These are phyloP conservation scores for Hydrophis major DNA, from an alignment of 2,797 vertebrate genomes.

Conservation along the genomic window DNA sequence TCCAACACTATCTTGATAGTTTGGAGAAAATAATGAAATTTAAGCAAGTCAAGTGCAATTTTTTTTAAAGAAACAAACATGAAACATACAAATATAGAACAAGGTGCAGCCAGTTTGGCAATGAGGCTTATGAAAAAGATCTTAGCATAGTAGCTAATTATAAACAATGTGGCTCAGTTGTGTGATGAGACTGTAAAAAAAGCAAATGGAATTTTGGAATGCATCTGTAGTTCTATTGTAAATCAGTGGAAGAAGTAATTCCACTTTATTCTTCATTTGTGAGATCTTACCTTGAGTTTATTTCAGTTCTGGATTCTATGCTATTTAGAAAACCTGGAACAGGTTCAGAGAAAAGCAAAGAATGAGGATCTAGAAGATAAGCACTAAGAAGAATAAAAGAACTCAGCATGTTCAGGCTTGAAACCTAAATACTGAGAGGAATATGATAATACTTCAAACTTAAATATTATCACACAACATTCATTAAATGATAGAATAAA, in stretches of 20 bases:
- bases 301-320: neutral
- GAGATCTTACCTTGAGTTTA: neutral
- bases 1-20: too few relatives aligned
- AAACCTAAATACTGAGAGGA: constrained; percentile 5
- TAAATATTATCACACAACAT: neutral
- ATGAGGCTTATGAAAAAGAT: neutral
- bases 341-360: neutral
- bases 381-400: neutral
- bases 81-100: neutral
- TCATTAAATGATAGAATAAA: neutral
- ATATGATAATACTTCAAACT: neutral
- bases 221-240: neutral
- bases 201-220: neutral
- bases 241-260: neutral
- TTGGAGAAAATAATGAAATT: neutral
- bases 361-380: neutral
- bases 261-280: neutral
- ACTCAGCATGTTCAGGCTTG: neutral
- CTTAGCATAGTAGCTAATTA: neutral
- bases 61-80: neutral
- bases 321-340: neutral
- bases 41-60: neutral
- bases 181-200: neutral
- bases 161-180: neutral
- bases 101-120: neutral